Evolutionary conservation across 53 echinoderm and acorn worm genomes (phyloP).

Genomic region (Hippasteria phrygiana): DNA sequence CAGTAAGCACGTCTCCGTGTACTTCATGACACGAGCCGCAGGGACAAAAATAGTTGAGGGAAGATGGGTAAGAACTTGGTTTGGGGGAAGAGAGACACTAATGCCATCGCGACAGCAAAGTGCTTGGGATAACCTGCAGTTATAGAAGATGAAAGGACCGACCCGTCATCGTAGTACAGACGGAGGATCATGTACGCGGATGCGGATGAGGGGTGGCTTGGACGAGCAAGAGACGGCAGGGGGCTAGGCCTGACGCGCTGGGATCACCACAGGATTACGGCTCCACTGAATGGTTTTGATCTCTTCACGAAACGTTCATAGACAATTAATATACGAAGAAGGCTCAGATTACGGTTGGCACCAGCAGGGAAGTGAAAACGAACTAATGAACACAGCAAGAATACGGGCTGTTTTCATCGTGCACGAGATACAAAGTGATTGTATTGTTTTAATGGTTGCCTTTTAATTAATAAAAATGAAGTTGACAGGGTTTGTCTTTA

Average conservation of each 20-base stretch:
- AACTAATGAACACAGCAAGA: background rate
- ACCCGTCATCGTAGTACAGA: conserved; percentile 12
- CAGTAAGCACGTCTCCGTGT: conserved; percentile 28
- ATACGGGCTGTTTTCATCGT: background rate
- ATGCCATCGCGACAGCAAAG: conserved; percentile 57
- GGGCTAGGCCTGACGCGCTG: conserved; percentile 13
- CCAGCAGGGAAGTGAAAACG: background rate
- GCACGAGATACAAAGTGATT: background rate
- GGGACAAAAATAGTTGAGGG: background rate
- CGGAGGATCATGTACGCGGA: conserved; percentile 37
- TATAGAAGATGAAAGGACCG: conserved; percentile 43
- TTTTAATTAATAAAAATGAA: background rate
- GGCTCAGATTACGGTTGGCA: conserved; percentile 13
- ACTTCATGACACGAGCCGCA: conserved; percentile 36
- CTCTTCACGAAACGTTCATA: conserved; percentile 65
- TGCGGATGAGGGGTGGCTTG: background rate
- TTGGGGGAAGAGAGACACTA: conserved; percentile 50
- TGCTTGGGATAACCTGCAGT: conserved; percentile 59
- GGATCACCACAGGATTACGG: conserved; percentile 23
- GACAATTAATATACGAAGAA: conserved; percentile 46
- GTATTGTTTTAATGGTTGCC: background rate
- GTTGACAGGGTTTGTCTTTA: no score
- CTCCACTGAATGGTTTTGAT: background rate
- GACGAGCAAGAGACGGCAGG: background rate
- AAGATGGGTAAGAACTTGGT: conserved; percentile 39